Evolutionary conservation across 1,140 invertebrate species (phyloP).

Genomic region (Rhagoletis pomonella): DNA sequence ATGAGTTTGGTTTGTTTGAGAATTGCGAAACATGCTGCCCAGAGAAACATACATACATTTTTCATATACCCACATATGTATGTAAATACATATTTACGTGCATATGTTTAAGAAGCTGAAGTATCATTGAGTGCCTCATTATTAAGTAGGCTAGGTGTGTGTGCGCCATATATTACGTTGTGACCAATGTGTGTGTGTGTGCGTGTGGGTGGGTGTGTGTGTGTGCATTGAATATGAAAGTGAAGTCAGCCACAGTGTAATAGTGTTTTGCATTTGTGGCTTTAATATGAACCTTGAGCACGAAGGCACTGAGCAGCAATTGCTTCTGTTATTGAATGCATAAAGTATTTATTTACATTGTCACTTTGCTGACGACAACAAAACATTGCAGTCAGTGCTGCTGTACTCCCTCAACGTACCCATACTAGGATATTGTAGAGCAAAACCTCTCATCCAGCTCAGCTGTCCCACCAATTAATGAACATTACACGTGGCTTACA

Average conservation of each 20-base stretch:
- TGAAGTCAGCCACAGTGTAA: slow-evolving; percentile 18
- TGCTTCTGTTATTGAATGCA: slow-evolving; percentile 8
- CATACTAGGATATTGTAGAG: not conserved
- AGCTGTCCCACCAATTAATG: slow-evolving; percentile 25
- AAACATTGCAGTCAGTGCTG: not conserved
- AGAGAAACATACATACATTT: not conserved
- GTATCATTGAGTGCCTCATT: slow-evolving; percentile 16
- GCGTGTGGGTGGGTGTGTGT: not conserved
- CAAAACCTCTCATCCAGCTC: not conserved
- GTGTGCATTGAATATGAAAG: no score
- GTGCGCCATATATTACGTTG: not conserved
- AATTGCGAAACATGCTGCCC: not conserved
- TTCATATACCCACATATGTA: not conserved
- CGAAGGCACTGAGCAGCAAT: not conserved
- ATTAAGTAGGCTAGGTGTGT: not conserved
- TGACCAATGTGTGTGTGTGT: not conserved
- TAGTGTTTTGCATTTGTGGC: slow-evolving; percentile 28
- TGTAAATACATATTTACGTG: no score
- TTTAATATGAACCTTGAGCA: slow-evolving; percentile 8
- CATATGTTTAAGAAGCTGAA: not conserved
- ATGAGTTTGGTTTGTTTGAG: not conserved
- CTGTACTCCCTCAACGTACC: not conserved
- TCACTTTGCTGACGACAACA: slow-evolving; percentile 8
- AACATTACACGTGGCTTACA: not conserved
- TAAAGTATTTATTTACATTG: slow-evolving; percentile 34